Percentiles rank a stretch among this genome's conserved stretches.
Conservation (phyloP, 2,113 vertebrate species). For the Trochalopteron elliotii region DNA sequence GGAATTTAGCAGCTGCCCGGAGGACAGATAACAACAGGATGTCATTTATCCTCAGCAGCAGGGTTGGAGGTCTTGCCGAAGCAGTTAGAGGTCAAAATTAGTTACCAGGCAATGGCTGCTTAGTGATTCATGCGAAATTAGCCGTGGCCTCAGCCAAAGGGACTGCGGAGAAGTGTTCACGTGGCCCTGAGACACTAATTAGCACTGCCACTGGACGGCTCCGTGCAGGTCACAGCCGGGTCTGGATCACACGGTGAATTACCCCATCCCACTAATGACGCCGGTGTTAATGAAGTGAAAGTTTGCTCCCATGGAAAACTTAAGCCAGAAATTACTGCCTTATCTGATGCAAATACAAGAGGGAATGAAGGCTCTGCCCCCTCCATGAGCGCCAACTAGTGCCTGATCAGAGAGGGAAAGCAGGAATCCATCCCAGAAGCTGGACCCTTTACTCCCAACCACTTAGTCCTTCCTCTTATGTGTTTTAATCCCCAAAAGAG, state of each 20-base stretch:
- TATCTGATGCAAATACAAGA: neutral
- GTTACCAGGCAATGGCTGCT: neutral
- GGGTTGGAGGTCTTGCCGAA: neutral
- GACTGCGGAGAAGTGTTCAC: neutral
- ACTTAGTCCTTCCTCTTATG: neutral
- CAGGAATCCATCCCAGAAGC: neutral
- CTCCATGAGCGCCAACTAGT: neutral
- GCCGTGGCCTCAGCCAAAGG: neutral
- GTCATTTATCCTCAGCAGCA: neutral
- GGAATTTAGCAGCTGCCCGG: neutral
- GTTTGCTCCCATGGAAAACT: neutral
- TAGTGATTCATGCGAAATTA: neutral
- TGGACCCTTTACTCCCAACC: neutral
- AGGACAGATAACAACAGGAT: slow-evolving; percentile 37
- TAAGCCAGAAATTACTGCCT: neutral
- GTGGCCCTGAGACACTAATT: neutral
- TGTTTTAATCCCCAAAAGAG: neutral
- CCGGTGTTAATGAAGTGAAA: neutral
- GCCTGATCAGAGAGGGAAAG: neutral
- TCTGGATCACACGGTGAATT: neutral
- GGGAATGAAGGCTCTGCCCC: neutral
- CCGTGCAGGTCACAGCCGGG: neutral
- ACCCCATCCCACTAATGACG: neutral
- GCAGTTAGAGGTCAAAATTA: slow-evolving; percentile 2
- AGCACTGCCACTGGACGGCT: neutral